Base-by-base conservation (phyloP, 2,888 invertebrate species). In the Colostygia pectinataria region DNA sequence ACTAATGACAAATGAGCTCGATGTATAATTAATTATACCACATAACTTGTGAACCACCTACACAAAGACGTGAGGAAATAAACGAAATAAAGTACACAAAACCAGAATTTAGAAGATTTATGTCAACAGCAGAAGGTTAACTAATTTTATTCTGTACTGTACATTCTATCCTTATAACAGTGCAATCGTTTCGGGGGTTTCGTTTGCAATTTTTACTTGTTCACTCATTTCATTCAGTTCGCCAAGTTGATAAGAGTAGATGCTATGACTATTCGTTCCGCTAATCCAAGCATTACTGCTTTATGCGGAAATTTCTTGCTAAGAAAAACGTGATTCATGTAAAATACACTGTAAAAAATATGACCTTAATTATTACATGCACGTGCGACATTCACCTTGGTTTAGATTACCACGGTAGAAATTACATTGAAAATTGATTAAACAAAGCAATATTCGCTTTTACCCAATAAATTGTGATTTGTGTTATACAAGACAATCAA, bases 401-500 rank as follows among this genome's bases (percentile, higher is more conserved):
- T 24, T 27, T 31, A 43, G 41, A 49, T 51, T 32, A 38, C 43
- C 23, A 41, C 51, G 44, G 51, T 45, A 20, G 24, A 40, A 50
- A 46, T 37, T 38, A 43, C 45, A 55, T 44, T 49, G 39, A 14
- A 36, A 29, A 34, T n/a, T 37, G 37, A 31, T 56, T 51, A 24
- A 48, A 45, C 40, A 39, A 40, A 51, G 32, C 39, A 18, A 27
- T 39, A 51, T 37, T 46, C 29, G 28, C 28, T 38, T 31, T 31
- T n/a, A n/a, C n/a, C n/a, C 53, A 50, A 51, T 56, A 59, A 55
- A 49, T 50, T 50, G 58, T 59, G 65, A 63, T 62, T 64, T 63
- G 64, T 63, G 57, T 57, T 61, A 61, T 68, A 68, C 66, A 55
- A 54, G 59, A 55, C 56, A 57, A 67, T 62, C 66, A 63, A 60